Evolutionary conservation across 1,140 invertebrate species (phyloP).

Genomic region (Heliconius nattereri): DNA sequence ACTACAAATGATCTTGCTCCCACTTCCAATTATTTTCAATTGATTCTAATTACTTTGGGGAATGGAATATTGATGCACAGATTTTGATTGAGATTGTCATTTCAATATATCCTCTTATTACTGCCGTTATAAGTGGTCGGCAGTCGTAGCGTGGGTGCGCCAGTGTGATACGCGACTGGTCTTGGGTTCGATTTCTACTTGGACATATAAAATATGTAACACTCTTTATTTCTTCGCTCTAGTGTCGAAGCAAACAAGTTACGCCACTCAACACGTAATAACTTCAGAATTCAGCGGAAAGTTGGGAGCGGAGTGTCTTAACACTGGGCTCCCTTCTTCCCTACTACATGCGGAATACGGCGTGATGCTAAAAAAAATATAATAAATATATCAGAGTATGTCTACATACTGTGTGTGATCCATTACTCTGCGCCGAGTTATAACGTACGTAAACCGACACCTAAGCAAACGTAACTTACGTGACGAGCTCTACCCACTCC

Average conservation of each 20-base stretch:
- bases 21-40: slow-evolving; percentile 28
- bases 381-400: neutral
- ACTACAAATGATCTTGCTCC: slow-evolving; percentile 38
- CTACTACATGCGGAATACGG: too few species aligned
- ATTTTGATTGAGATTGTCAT: neutral
- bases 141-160: too few species aligned
- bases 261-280: too few species aligned
- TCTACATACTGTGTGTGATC: neutral
- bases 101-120: neutral
- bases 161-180: too few species aligned
- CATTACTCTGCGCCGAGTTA: neutral
- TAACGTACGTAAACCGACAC: slow-evolving; percentile 37
- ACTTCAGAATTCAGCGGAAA: too few species aligned
- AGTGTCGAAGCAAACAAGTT: too few species aligned
- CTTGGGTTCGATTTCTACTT: too few species aligned
- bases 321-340: too few species aligned
- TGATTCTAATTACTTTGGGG: neutral
- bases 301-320: too few species aligned
- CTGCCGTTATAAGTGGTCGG: too few species aligned
- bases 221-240: too few species aligned
- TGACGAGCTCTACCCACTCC: slow-evolving; percentile 56
- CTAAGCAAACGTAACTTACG: slow-evolving; percentile 57
- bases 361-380: neutral
- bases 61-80: neutral
- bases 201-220: too few species aligned